Percentiles rank a stretch among this genome's conserved stretches.
phyloP scores from a whole-genome alignment of 2,797 vertebrate genomes.

The Poliocrania exsul region DNA sequence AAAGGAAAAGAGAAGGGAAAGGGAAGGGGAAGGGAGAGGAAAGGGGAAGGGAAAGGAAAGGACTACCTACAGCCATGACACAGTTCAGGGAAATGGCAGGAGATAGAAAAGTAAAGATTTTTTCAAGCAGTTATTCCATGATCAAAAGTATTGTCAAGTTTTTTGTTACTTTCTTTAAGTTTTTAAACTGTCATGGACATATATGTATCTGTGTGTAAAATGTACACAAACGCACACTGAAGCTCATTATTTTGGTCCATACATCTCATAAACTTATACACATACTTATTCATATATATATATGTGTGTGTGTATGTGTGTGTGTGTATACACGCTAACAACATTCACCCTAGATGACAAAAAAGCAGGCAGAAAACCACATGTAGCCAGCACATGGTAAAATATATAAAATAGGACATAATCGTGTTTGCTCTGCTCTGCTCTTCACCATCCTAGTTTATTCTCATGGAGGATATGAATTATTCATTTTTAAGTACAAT shows the following conservation, averaged over 20 bases:
- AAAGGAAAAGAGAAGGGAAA: background rate
- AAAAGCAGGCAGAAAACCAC: background rate
- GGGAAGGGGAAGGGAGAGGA: background rate
- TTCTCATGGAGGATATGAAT: background rate
- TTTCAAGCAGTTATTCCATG: background rate
- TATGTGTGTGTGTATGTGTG: too few species aligned
- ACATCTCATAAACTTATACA: background rate
- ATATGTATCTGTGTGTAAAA: background rate
- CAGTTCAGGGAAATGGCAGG: background rate
- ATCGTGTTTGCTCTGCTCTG: background rate
- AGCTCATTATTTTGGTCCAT: background rate
- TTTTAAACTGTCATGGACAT: background rate
- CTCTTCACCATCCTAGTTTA: background rate
- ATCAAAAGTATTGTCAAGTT: background rate
- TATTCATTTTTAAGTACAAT: constrained; percentile 26
- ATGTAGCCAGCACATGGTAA: background rate
- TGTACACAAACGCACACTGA: background rate
- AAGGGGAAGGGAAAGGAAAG: too few species aligned
- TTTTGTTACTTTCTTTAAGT: background rate
- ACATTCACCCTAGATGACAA: background rate
- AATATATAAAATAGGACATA: background rate
- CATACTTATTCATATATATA: background rate
- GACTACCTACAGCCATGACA: background rate
- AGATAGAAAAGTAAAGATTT: background rate
- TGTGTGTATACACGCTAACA: background rate